phyloP scores from a whole-genome alignment of 2,888 invertebrate species.

The Torymus auratus region DNA sequence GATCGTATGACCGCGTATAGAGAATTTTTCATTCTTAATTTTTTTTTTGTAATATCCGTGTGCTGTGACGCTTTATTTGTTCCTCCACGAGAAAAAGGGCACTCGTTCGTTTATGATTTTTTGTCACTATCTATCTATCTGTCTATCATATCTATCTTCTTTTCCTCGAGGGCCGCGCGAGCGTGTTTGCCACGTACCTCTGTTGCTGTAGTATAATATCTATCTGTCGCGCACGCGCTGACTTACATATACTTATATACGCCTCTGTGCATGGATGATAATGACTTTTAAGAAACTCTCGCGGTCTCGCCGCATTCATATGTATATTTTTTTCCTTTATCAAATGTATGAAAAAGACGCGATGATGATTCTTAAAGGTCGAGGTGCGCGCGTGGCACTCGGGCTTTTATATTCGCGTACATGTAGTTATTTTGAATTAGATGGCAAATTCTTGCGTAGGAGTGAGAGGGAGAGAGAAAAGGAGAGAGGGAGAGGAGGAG shows the following conservation, averaged over 20 bases:
- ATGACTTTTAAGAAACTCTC: constrained; percentile 43
- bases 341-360: constrained; percentile 26
- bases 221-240: too few relatives aligned
- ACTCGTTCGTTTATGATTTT: constrained; percentile 29
- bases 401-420: constrained; percentile 46
- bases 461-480: not conserved
- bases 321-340: constrained; percentile 47
- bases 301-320: constrained; percentile 1
- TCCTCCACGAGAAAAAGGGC: constrained; percentile 25
- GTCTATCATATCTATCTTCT: too few relatives aligned
- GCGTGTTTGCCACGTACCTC: too few relatives aligned
- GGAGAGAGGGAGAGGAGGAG: too few relatives aligned
- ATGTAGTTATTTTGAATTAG: constrained; percentile 45
- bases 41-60: constrained; percentile 49
- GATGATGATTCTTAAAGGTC: constrained; percentile 23
- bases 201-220: too few relatives aligned
- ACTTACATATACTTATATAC: constrained; percentile 8
- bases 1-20: too few relatives aligned
- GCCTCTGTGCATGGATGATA: constrained; percentile 20
- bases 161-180: too few relatives aligned
- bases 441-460: constrained; percentile 37
- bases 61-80: constrained; percentile 53
- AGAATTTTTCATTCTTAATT: not conserved
- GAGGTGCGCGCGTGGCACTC: constrained; percentile 21
- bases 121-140: too few relatives aligned